These are phyloP conservation scores for Colletes gigas DNA, from an alignment of 1,140 invertebrate species.

Conservation along the genomic window DNA sequence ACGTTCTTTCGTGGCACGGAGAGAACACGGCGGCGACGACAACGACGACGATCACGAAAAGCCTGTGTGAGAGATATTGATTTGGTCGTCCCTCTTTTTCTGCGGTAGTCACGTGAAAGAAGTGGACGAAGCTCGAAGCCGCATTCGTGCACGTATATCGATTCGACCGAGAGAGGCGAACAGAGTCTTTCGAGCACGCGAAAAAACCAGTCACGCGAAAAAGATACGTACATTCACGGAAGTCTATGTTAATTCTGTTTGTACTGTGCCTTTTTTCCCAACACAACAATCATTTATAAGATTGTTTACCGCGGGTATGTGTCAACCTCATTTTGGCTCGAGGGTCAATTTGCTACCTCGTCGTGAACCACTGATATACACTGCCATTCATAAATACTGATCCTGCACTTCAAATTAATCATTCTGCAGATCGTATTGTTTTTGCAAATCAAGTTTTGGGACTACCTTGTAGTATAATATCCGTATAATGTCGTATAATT, in stretches of 20 bases:
- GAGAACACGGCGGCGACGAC: constrained; percentile 17
- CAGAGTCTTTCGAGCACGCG: constrained; percentile 53
- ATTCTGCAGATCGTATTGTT: too few relatives aligned
- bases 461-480: too few relatives aligned
- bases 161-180: constrained; percentile 58
- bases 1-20: constrained; percentile 37
- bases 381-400: too few relatives aligned
- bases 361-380: too few relatives aligned
- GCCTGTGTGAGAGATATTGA: constrained; percentile 68
- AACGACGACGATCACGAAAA: constrained; percentile 59
- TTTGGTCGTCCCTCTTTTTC: constrained; percentile 66
- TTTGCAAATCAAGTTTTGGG: too few relatives aligned
- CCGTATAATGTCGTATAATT: too few relatives aligned
- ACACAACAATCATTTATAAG: constrained; percentile 32
- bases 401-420: too few relatives aligned
- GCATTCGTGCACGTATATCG: constrained; percentile 70
- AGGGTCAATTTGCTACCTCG: too few relatives aligned
- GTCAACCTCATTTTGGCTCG: too few relatives aligned
- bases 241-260: not conserved
- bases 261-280: not conserved
- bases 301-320: too few relatives aligned
- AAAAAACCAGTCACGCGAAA: constrained; percentile 32
- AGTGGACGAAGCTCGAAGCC: constrained; percentile 68
- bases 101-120: constrained; percentile 69
- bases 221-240: constrained; percentile 33